Percentiles rank a stretch among this genome's conserved stretches.
These are phyloP conservation scores for Struthio camelus DNA, from an alignment of 2,113 vertebrate species.

Conservation along the genomic window DNA sequence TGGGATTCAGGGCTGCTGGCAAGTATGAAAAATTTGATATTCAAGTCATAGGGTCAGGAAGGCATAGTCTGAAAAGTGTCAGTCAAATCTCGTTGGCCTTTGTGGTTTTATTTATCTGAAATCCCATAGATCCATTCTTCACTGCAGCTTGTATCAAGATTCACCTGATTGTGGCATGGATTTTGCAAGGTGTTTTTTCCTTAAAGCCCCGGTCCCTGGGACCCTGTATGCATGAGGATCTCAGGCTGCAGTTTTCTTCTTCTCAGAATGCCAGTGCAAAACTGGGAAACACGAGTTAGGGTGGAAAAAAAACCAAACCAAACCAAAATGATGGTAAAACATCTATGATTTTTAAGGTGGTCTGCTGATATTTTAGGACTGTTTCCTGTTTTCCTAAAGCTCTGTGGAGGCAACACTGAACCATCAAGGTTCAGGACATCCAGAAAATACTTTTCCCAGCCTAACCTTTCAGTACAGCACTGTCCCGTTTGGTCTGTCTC, in stretches of 20 bases:
- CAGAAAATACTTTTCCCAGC: neutral
- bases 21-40: neutral
- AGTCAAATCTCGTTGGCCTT: slow-evolving; percentile 25
- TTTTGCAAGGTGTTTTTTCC: neutral
- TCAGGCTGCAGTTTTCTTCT: neutral
- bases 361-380: neutral
- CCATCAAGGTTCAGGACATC: neutral
- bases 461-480: no score
- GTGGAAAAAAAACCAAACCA: no score
- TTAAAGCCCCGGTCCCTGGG: neutral
- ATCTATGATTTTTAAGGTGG: neutral
- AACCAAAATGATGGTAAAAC: no score
- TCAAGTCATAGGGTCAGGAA: neutral
- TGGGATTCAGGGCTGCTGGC: neutral
- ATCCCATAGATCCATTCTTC: slow-evolving; percentile 24
- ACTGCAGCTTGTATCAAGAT: neutral
- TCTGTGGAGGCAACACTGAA: neutral
- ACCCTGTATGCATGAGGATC: neutral
- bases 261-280: neutral
- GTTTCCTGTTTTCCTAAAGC: neutral
- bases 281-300: neutral
- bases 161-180: neutral
- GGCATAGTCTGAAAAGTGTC: slow-evolving; percentile 30
- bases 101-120: slow-evolving; percentile 43
- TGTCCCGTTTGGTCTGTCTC: no score